Conservation (phyloP, 1,140 invertebrate genomes). For the Eciton burchellii region DNA sequence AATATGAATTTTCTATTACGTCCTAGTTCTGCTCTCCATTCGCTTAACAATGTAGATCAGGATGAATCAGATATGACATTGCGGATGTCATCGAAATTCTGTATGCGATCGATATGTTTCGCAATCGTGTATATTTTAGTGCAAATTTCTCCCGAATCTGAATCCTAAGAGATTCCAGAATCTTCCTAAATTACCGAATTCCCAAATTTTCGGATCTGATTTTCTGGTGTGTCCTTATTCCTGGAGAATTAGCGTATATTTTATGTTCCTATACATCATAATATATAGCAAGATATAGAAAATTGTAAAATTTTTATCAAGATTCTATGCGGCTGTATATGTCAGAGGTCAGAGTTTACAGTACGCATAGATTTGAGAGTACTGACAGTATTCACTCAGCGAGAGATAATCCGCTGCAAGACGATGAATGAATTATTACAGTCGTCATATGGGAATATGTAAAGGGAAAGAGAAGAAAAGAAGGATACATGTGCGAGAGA, state of each 20-base stretch:
- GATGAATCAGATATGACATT: background rate
- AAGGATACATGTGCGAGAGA: no score
- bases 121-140: background rate
- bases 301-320: background rate
- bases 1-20: slow-evolving; percentile 4
- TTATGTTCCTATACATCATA: slow-evolving; percentile 24
- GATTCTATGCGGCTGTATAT: background rate
- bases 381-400: slow-evolving; percentile 60
- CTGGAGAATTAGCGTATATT: background rate
- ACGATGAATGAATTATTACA: slow-evolving; percentile 8
- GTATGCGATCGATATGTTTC: background rate
- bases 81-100: background rate
- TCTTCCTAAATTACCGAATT: background rate
- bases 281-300: slow-evolving; percentile 29
- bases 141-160: background rate
- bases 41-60: slow-evolving; percentile 8
- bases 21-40: background rate
- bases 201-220: background rate
- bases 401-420: background rate
- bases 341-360: slow-evolving; percentile 28
- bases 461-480: background rate
- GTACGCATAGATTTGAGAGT: slow-evolving; percentile 48
- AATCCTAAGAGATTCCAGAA: background rate
- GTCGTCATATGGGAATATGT: slow-evolving; percentile 1
- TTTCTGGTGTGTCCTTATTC: background rate